Conservation (phyloP, 2,888 invertebrate genomes). For the Therioaphis trifolii region DNA sequence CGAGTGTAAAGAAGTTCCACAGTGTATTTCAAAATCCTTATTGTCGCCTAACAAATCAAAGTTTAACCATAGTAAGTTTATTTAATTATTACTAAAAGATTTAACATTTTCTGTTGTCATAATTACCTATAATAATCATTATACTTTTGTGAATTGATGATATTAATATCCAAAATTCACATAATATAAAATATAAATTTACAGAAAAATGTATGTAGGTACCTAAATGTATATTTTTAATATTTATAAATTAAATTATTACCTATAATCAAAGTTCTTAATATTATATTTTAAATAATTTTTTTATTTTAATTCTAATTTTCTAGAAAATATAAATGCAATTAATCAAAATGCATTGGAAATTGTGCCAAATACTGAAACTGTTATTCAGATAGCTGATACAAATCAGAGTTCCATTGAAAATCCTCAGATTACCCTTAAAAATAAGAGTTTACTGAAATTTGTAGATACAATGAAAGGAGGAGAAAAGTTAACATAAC, state of each 20-base stretch:
- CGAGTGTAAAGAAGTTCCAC: neutral
- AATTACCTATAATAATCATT: slow-evolving; percentile 1
- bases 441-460: slow-evolving; percentile 15
- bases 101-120: slow-evolving; percentile 6
- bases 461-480: neutral
- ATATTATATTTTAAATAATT: neutral
- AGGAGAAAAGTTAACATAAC: neutral
- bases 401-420: neutral
- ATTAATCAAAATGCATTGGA: slow-evolving; percentile 8
- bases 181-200: slow-evolving; percentile 11
- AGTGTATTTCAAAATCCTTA: neutral
- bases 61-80: slow-evolving; percentile 21
- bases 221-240: slow-evolving; percentile 4
- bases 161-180: neutral
- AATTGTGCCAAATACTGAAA: neutral
- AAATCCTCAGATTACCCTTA: neutral
- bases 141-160: slow-evolving; percentile 12
- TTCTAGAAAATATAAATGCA: slow-evolving; percentile 7
- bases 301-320: neutral
- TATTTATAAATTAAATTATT: slow-evolving; percentile 19
- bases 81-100: too few species aligned
- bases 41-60: slow-evolving; percentile 4
- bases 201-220: slow-evolving; percentile 7
- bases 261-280: neutral
- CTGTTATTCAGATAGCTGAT: neutral